These are phyloP conservation scores for Macrophya annulata DNA, from an alignment of 2,888 invertebrate species.

Conservation along the genomic window DNA sequence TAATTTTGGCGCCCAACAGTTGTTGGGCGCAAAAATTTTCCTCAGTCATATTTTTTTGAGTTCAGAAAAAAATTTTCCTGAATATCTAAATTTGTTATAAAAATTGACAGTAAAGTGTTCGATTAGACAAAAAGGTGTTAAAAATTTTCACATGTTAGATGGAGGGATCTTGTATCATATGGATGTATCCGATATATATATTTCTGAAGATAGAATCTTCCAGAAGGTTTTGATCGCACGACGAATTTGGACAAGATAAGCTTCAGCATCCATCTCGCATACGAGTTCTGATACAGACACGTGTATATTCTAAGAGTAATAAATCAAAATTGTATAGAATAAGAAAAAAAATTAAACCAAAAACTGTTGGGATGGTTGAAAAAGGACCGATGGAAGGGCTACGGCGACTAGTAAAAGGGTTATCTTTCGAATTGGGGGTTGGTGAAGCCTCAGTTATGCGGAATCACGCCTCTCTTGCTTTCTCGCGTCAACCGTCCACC, in stretches of 20 bases:
- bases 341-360: constrained; percentile 9
- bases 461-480: constrained; percentile 57
- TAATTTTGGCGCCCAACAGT: too few relatives aligned
- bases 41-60: too few relatives aligned
- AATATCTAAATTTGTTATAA: background rate
- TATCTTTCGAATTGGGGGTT: constrained; percentile 46
- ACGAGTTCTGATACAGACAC: constrained; percentile 42
- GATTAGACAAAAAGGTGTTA: background rate
- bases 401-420: constrained; percentile 37
- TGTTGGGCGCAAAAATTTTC: too few relatives aligned
- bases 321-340: constrained; percentile 44
- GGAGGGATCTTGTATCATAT: background rate
- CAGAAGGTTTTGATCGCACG: constrained; percentile 1
- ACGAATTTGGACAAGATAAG: constrained; percentile 35
- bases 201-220: constrained; percentile 1
- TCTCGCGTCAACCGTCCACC: constrained; percentile 52
- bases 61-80: background rate
- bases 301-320: constrained; percentile 17
- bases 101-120: background rate
- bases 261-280: constrained; percentile 17
- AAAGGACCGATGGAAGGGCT: background rate
- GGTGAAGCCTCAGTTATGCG: constrained; percentile 56
- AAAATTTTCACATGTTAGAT: background rate
- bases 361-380: constrained; percentile 40
- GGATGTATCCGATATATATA: background rate